Evolutionary conservation across 1,140 invertebrate species (phyloP), one percentile per base, ranked within the genome.

Genomic region (Aphidius gifuensis): DNA sequence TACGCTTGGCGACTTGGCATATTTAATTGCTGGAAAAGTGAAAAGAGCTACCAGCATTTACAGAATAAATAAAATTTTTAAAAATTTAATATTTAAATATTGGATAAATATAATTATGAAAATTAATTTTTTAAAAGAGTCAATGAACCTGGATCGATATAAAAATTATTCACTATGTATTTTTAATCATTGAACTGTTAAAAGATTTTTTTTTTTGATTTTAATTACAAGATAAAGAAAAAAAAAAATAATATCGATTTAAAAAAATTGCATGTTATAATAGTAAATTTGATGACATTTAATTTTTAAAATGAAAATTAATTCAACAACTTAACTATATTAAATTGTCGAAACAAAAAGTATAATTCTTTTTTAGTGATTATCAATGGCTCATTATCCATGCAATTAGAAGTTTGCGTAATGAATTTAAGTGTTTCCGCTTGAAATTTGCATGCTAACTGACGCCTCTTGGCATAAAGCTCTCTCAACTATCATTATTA

Each of bases 341-440:
- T 21, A 47, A 59, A 58, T 60, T 44, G 57, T 46, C 43, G 44
- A 64, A 53, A 54, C 58, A 54, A 53, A 44, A 51, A 8, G 50
- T 54, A 45, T 50, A 66, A 68, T 73, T 73, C 71, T 73, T 73
- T 73, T 73, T 73, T 69, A 47, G 66, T 63, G 71, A 73, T 74
- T 74, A 73, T 70, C 66, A 66, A 71, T 68, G 67, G 65, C 67
- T 74, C 70, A 74, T 74, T 74, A 74, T 73, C 69, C 66, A 47
- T 50, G 67, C 67, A 74, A 74, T 74, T 73, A 74, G 70, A 66
- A 72, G 71, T 68, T 71, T 72, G 71, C 65, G 66, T 74, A 74
- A 73, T 73, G 70, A 71, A 71, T 74, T 74, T 71, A 74, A 74
- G 71, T 72, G 71, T 74, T 74, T 71, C 69, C 71, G 50, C 69